Percentiles rank a stretch among this genome's conserved stretches.
phyloP scores from a whole-genome alignment of 2,113 vertebrate species.

The Varanus komodoensis region DNA sequence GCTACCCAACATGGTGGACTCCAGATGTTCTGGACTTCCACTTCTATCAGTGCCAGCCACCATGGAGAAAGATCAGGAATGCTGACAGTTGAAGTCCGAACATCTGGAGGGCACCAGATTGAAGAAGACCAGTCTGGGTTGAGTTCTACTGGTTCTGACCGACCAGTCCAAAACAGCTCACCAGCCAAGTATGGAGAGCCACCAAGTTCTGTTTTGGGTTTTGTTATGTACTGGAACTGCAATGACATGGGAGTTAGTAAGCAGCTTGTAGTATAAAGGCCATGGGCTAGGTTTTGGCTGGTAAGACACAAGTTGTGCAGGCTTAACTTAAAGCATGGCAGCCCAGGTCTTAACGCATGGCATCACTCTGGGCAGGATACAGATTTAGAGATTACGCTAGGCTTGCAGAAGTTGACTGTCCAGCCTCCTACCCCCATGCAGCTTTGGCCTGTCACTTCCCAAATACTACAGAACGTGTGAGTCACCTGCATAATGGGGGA shows the following conservation, averaged over 20 bases:
- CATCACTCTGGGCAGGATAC: not conserved
- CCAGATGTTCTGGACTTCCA: not conserved
- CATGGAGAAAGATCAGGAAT: too few relatives aligned
- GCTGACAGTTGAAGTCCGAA: too few relatives aligned
- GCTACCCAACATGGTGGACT: not conserved
- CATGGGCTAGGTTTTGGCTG: not conserved
- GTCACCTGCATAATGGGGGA: not conserved
- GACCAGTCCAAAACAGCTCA: not conserved
- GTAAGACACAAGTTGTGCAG: not conserved
- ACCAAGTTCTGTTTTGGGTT: not conserved
- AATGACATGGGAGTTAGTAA: not conserved
- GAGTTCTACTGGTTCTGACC: not conserved
- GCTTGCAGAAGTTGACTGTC: not conserved
- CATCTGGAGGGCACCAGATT: not conserved
- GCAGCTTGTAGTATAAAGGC: not conserved
- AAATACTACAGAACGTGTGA: not conserved
- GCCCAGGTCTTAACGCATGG: not conserved
- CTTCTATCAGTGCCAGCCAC: too few relatives aligned
- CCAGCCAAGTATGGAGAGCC: not conserved
- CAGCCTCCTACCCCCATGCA: not conserved
- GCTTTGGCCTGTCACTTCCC: not conserved
- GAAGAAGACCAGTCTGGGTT: not conserved
- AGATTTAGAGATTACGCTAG: not conserved
- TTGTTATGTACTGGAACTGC: not conserved
- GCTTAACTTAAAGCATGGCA: not conserved